Base-by-base conservation (phyloP, 2,888 invertebrate genomes). In the Molanna angustata region DNA sequence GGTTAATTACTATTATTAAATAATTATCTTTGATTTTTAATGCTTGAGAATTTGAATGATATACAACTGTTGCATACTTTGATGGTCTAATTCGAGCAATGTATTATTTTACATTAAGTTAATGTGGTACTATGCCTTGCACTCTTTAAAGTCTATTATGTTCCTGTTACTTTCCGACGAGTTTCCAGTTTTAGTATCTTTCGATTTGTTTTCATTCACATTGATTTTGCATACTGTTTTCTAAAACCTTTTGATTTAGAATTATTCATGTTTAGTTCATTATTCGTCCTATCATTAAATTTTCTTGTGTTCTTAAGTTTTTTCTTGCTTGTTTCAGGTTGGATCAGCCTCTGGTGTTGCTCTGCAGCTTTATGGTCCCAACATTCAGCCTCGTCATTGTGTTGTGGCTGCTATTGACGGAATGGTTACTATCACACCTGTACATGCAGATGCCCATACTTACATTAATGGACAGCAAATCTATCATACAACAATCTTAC, bases 381-480 rank as follows among this genome's bases (percentile, higher is more conserved):
- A 93, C 63, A 91, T 97, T 61, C 92, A 92, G 76, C 86, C 96
- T 9, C 82, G 94, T 49, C 98, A 98, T 72, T 97, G 97, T 74
- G 91, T 96, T 64, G 88, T 98, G 62, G 91, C 95, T 48, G 85
- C 92, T 52, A 90, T 91, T 60, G 92, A 93, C 65, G 94, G 94
- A 45, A 90, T 96, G 55, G 95, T 94, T 61, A 89, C 90, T 2
- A 85, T 97, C 37, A 97, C 97, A 20, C 97, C 98, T 6, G 85
- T 93, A 64, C 92, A 92, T 66, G 80, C 91, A 19, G 94, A 95
- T 70, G 94, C 97, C 9, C 89, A 94, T 67, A 94, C 94, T 21
- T 94, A 91, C 71, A 92, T 98, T 61, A 95, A 98, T 72, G 92
- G 92, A 42, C 90, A 93, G 66, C 83, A 93, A 62, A 90, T 95